These are phyloP conservation scores for Drosophila athabasca DNA, from an alignment of 1,140 invertebrate species.

Conservation along the genomic window DNA sequence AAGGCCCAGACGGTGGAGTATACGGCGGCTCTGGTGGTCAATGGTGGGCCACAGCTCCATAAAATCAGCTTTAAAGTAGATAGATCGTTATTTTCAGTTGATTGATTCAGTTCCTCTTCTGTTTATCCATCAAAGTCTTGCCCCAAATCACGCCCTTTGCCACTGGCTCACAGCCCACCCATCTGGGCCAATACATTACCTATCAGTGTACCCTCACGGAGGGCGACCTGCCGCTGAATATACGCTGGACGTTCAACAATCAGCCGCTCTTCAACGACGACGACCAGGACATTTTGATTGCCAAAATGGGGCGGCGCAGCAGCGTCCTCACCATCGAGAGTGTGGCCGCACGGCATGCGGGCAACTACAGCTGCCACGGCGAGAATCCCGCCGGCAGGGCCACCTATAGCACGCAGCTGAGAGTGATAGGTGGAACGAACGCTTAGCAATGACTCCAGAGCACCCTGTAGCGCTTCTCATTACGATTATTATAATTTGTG, in stretches of 20 bases:
- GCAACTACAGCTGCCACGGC: constrained; percentile 89
- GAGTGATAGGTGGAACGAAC: constrained; percentile 74
- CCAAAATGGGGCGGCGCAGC: constrained; percentile 85
- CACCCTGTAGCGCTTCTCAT: background rate
- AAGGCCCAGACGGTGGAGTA: constrained; percentile 88
- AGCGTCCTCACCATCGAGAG: constrained; percentile 90
- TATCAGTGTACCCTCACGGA: constrained; percentile 88
- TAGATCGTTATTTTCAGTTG: constrained; percentile 21
- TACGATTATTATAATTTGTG: constrained; percentile 36
- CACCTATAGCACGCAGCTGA: constrained; percentile 85
- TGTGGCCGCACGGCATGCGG: constrained; percentile 88
- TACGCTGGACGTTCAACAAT: constrained; percentile 90
- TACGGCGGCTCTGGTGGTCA: constrained; percentile 89
- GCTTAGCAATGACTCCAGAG: background rate
- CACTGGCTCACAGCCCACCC: constrained; percentile 86
- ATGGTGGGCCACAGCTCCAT: constrained; percentile 86
- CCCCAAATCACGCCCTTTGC: constrained; percentile 87
- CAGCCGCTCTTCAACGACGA: constrained; percentile 84
- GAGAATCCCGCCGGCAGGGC: constrained; percentile 89
- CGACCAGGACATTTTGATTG: constrained; percentile 83
- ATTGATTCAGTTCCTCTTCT: background rate
- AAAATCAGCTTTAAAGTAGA: constrained; percentile 19
- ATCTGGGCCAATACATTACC: constrained; percentile 87
- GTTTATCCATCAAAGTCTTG: constrained; percentile 84
- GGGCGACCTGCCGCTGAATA: constrained; percentile 92